Evolutionary conservation across 2,797 vertebrate genomes (phyloP).

Genomic region (Oophaga sylvatica): DNA sequence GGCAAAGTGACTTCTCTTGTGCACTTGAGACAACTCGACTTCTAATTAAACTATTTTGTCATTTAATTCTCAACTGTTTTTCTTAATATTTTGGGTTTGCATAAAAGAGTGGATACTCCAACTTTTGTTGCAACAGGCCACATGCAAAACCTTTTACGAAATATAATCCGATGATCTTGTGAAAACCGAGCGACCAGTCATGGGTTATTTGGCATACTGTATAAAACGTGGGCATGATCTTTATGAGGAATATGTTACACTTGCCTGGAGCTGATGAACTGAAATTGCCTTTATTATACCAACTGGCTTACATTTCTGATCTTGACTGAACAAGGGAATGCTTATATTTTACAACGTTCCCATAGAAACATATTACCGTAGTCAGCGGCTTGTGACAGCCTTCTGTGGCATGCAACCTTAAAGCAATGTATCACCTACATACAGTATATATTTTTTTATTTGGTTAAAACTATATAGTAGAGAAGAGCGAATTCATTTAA

Average conservation of each 20-base stretch:
- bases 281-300: constrained; percentile 16
- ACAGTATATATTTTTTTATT: too few species aligned
- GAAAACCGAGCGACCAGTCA: not conserved
- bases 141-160: constrained; percentile 12
- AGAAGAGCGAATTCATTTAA: too few species aligned
- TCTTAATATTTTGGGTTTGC: not conserved
- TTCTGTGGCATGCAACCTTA: not conserved
- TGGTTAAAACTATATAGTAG: too few species aligned
- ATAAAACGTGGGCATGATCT: constrained; percentile 12
- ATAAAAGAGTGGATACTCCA: not conserved
- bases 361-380: not conserved
- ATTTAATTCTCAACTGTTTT: constrained; percentile 9
- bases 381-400: not conserved
- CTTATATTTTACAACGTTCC: not conserved
- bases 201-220: constrained; percentile 7
- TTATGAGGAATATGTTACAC: constrained; percentile 15
- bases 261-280: constrained; percentile 4
- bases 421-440: not conserved
- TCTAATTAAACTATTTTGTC: constrained; percentile 32
- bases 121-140: not conserved
- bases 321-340: not conserved
- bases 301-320: constrained; percentile 10
- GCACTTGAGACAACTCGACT: not conserved
- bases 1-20: constrained; percentile 31
- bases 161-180: not conserved